A percentile compares a stretch with the other conserved stretches of the same genome.
phyloP scores from a whole-genome alignment of 2,888 invertebrate genomes.

The Psylliodes chrysocephalus region DNA sequence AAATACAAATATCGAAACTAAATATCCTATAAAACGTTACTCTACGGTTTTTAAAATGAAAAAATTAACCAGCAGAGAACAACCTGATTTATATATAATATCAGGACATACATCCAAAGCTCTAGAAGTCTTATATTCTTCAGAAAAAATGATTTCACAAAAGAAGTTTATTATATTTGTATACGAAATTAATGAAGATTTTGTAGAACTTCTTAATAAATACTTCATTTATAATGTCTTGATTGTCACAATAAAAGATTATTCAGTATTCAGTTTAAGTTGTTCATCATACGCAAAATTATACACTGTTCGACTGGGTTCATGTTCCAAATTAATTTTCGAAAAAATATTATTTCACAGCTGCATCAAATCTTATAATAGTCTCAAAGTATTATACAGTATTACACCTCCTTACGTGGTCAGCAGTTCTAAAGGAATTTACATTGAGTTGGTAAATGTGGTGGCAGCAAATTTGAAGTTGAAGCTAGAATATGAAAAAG shows the following conservation, averaged over 20 bases:
- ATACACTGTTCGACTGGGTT: not conserved
- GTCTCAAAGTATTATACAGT: not conserved
- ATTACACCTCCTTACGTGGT: not conserved
- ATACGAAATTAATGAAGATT: not conserved
- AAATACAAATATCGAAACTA: not conserved
- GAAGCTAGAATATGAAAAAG: not conserved
- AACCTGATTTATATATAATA: not conserved
- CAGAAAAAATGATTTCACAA: no score
- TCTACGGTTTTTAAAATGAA: not conserved
- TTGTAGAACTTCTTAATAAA: no score
- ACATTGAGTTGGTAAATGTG: not conserved
- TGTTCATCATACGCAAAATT: not conserved
- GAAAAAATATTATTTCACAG: not conserved
- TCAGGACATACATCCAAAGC: not conserved
- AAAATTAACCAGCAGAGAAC: not conserved
- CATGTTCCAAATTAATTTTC: not conserved
- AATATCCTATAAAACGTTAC: not conserved
- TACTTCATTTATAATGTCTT: not conserved
- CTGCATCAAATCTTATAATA: not conserved
- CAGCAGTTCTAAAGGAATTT: not conserved
- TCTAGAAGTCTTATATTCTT: not conserved
- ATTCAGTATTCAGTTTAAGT: not conserved
- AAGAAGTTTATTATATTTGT: no score
- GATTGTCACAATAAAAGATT: not conserved
- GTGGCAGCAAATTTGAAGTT: not conserved